Evolutionary conservation across 2,113 vertebrate species (phyloP), one percentile per base, ranked within the genome.

Genomic region (Embiotoca jacksoni): DNA sequence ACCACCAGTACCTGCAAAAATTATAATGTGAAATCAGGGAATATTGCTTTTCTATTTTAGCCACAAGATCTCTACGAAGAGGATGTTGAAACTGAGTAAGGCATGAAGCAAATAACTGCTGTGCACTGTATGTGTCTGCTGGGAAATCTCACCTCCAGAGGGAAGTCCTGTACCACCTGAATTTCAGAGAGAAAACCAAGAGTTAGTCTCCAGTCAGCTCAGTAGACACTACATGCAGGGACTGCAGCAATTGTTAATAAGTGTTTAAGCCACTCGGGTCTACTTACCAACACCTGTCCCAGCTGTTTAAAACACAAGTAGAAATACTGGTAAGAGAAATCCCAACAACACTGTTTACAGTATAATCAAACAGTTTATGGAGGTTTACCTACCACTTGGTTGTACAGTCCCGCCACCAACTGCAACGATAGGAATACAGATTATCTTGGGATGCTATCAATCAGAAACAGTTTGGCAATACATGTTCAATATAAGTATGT

Each of bases 301-400:
- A 65, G 46, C 83, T 89, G 82, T 81, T 16, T 80, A 32, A 83
- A 68, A 84, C 8, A 73, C 77, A 33, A 74, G 4, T 10, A 56
- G 30, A 64, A 74, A 83, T 31, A 73, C 11, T 32, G 32, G n/a
- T 50, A 53, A 53, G 62, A 55, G 53, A 47, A 76, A 39, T 16
- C 11, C 6, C 72, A 8, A 44, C 15, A 49, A 57, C 5, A 41
- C 1, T n/a, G n/a, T 47, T 15, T 57, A 32, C 50, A 35, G 16
- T 52, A 46, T 46, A 52, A 4, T 31, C 5, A 7, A 52, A 52
- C 2, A 54, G 2, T 64, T 33, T 41, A 54, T 50, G 1, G 3
- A 60, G 10, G 4, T 67, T 36, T 46, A 87, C 88, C n/a, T 82
- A 93, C 90, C 84, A 54, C 78, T 88, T 57, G 89, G 86, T 61